Conservation (phyloP, 1,140 invertebrate genomes). For the Hyphantria cunea region DNA sequence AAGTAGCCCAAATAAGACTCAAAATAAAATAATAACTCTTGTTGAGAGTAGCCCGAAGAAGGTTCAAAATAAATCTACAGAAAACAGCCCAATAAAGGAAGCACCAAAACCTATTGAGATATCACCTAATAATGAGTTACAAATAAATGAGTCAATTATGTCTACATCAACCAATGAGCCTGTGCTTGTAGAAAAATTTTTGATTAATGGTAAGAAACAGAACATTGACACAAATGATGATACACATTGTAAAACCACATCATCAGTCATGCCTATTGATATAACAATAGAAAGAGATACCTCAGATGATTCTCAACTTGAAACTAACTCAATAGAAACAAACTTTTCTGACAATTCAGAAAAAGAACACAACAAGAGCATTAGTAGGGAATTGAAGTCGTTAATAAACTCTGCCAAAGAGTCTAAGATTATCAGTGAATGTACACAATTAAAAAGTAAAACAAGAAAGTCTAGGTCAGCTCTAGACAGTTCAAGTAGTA, state of each 20-base stretch:
- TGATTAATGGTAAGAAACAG: constrained; percentile 5
- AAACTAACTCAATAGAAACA: constrained; percentile 21
- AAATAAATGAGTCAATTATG: neutral
- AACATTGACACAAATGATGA: constrained; percentile 11
- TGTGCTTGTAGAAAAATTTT: neutral
- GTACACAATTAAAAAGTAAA: constrained; percentile 73
- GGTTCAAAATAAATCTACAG: neutral
- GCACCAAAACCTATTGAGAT: constrained; percentile 5
- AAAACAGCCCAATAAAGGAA: constrained; percentile 5
- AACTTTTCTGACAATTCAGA: constrained; percentile 50
- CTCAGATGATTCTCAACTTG: constrained; percentile 56
- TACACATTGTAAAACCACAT: constrained; percentile 19
- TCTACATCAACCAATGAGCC: constrained; percentile 1
- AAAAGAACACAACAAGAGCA: constrained; percentile 69
- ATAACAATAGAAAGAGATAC: constrained; percentile 45
- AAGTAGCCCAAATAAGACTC: neutral
- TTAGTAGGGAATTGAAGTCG: constrained; percentile 75
- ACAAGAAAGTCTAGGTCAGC: constrained; percentile 69
- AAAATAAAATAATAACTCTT: neutral
- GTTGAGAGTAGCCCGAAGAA: neutral
- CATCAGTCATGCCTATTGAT: constrained; percentile 24
- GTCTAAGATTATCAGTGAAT: constrained; percentile 80
- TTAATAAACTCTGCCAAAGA: constrained; percentile 78
- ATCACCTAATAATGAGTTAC: constrained; percentile 2
- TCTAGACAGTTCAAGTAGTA: constrained; percentile 55